Evolutionary conservation across 2,113 vertebrate genomes (phyloP).

Genomic region (Dasyornis broadbenti): DNA sequence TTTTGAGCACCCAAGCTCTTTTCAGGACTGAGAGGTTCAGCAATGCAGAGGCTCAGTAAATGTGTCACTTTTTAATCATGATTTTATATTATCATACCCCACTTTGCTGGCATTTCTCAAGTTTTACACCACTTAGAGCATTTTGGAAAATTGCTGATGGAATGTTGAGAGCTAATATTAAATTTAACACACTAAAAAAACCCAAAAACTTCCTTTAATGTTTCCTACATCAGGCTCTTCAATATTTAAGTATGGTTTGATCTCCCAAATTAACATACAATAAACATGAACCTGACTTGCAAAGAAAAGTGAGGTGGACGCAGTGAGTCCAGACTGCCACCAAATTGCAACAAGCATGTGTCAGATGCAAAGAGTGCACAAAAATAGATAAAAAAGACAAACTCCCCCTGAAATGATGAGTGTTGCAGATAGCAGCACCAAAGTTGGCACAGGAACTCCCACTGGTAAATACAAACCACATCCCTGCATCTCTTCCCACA

Average conservation of each 20-base stretch:
- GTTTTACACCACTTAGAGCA: neutral
- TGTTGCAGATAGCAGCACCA: neutral
- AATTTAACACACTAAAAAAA: neutral
- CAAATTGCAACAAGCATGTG: fast-evolving
- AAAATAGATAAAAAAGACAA: neutral
- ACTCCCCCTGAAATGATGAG: neutral
- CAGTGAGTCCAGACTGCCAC: neutral
- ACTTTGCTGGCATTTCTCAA: neutral
- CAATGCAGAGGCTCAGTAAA: neutral
- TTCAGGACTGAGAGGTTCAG: neutral
- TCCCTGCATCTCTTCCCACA: neutral
- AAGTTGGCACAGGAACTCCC: neutral
- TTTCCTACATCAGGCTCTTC: neutral
- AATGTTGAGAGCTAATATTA: neutral
- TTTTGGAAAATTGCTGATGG: neutral
- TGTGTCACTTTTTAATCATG: neutral
- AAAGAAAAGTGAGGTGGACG: neutral
- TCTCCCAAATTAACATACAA: neutral
- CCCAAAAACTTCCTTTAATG: neutral
- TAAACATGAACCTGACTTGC: neutral
- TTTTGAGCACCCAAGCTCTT: neutral
- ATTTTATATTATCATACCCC: neutral
- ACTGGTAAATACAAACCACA: neutral
- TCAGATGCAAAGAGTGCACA: neutral
- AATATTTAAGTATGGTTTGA: neutral